A percentile compares a stretch with the other conserved stretches of the same genome.
phyloP scores from a whole-genome alignment of 2,888 invertebrate species.

The Willowsia nigromaculata region DNA sequence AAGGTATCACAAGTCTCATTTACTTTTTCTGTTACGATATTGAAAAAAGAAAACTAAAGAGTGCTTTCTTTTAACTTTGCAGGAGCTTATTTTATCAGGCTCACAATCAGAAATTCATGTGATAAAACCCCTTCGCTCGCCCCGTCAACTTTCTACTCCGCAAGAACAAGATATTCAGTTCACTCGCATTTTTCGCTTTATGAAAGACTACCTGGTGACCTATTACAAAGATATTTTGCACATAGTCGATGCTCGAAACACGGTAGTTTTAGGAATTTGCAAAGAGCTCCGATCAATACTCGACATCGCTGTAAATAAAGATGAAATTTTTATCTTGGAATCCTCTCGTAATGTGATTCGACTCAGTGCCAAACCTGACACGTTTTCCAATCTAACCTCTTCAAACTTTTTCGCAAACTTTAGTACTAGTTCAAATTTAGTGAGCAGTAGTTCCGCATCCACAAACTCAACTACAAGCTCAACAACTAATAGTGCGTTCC shows the following conservation, averaged over 20 bases:
- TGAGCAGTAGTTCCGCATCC: background rate
- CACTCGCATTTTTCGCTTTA: conserved; percentile 85
- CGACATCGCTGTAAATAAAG: conserved; percentile 80
- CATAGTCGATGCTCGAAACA: conserved; percentile 87
- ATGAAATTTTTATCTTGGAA: conserved; percentile 89
- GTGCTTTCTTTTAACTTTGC: background rate
- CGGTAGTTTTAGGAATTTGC: conserved; percentile 85
- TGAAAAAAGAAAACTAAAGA: no score
- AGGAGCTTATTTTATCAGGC: conserved; percentile 48
- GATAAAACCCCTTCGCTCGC: conserved; percentile 65
- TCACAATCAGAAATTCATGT: conserved; percentile 64
- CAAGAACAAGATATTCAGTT: conserved; percentile 84
- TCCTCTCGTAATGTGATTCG: conserved; percentile 89
- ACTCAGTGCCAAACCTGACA: conserved; percentile 88
- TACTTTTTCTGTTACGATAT: no score
- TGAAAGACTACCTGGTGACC: conserved; percentile 86
- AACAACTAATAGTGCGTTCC: conserved; percentile 15
- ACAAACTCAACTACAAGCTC: no score
- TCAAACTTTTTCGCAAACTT: conserved; percentile 15
- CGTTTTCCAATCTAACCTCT: conserved; percentile 2
- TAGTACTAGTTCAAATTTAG: conserved; percentile 19
- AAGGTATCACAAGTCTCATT: conserved; percentile 86
- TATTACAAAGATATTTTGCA: conserved; percentile 87
- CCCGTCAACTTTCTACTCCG: conserved; percentile 40
- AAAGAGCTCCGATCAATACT: conserved; percentile 82